Percentiles rank a stretch among this genome's conserved stretches.
Evolutionary conservation across 2,113 vertebrate genomes (phyloP).

Genomic region (Ceratotherium simum): DNA sequence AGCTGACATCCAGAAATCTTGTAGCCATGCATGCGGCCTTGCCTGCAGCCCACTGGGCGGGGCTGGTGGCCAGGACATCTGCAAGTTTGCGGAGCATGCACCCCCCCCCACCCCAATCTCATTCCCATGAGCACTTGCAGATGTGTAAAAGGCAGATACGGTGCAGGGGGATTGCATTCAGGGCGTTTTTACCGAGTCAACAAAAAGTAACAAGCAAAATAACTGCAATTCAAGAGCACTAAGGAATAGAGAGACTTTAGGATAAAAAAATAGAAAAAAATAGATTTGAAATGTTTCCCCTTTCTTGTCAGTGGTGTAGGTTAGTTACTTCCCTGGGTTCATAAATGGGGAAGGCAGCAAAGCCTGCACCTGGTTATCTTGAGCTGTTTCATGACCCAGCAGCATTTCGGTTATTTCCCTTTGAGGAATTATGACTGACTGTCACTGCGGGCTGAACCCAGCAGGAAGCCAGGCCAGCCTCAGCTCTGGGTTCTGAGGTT

Average conservation of each 20-base stretch:
- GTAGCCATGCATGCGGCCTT: accelerated
- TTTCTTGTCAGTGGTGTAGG: not conserved
- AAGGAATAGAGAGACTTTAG: not conserved
- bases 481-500: not conserved
- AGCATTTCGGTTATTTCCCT: accelerated
- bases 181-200: not conserved
- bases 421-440: not conserved
- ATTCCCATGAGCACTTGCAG: not conserved
- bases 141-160: not conserved
- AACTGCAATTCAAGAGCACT: not conserved
- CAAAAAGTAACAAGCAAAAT: not conserved
- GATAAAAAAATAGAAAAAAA: accelerated
- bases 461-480: not conserved
- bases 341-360: not conserved
- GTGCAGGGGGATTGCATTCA: accelerated
- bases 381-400: not conserved
- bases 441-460: not conserved
- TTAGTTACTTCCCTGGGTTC: not conserved
- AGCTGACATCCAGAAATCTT: not conserved
- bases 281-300: not conserved
- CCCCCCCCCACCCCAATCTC: not conserved
- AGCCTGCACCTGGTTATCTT: not conserved
- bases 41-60: too few species aligned
- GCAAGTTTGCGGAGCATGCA: too few species aligned
- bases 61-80: not conserved